These are phyloP conservation scores for Serranus cabrilla DNA, from an alignment of 2,797 vertebrate species.

Conservation along the genomic window DNA sequence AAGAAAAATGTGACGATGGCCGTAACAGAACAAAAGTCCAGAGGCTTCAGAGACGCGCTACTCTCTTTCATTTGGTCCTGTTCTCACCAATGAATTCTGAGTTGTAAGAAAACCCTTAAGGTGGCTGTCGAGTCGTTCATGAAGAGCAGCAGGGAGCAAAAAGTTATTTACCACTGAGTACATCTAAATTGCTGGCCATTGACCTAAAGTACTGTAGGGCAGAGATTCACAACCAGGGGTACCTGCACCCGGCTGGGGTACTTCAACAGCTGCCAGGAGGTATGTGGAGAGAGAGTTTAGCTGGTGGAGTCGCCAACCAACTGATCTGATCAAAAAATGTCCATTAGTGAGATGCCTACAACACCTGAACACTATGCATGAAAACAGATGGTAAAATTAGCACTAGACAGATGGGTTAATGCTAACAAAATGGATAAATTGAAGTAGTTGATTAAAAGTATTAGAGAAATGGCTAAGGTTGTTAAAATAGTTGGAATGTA, in stretches of 20 bases:
- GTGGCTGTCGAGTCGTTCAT: constrained; percentile 42
- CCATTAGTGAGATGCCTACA: background rate
- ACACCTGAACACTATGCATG: background rate
- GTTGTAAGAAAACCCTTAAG: constrained; percentile 56
- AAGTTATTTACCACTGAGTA: constrained; percentile 60
- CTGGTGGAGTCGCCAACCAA: too few species aligned
- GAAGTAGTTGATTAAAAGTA: background rate
- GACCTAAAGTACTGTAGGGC: constrained; percentile 11
- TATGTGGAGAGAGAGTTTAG: background rate
- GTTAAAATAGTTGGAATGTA: too few species aligned
- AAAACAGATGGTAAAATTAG: background rate
- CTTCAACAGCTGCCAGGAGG: background rate
- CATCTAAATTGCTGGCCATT: constrained; percentile 36
- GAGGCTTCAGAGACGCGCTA: constrained; percentile 26
- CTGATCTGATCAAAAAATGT: background rate
- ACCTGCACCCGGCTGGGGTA: too few species aligned
- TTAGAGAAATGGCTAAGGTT: too few species aligned
- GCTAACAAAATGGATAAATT: background rate
- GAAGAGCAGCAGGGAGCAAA: constrained; percentile 46
- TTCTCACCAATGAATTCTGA: constrained; percentile 25
- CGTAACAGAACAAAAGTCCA: constrained; percentile 28
- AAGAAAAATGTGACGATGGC: constrained; percentile 1
- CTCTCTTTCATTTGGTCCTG: constrained; percentile 56
- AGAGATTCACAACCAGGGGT: background rate
- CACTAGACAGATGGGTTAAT: background rate